Percentiles rank a stretch among this genome's conserved stretches.
Conservation (phyloP, 1,140 invertebrate genomes). For the Nephila pilipes region DNA sequence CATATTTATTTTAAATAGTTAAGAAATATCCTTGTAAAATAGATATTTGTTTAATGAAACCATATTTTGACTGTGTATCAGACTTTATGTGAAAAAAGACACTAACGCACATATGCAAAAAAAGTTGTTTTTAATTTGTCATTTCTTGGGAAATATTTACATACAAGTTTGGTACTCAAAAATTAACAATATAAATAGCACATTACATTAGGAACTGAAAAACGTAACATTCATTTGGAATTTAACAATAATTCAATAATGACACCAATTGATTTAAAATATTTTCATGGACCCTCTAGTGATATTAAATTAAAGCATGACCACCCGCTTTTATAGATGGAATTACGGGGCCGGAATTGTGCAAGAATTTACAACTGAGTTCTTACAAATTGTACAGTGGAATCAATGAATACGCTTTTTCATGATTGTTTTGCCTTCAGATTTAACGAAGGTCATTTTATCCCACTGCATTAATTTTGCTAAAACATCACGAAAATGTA, state of each 20-base stretch:
- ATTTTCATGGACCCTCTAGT: constrained; percentile 55
- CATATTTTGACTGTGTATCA: neutral
- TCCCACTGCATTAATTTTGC: constrained; percentile 23
- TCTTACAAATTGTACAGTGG: neutral
- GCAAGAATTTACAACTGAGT: constrained; percentile 7
- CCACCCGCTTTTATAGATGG: constrained; percentile 23
- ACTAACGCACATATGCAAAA: neutral
- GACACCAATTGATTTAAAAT: constrained; percentile 52
- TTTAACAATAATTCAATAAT: constrained; percentile 43
- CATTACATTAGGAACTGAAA: constrained; percentile 56
- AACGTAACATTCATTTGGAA: constrained; percentile 52
- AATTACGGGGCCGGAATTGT: constrained; percentile 20
- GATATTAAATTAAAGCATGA: constrained; percentile 37
- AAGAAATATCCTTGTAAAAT: too few relatives aligned
- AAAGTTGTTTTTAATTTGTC: constrained; percentile 53
- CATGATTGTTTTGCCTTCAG: neutral
- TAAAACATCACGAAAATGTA: constrained; percentile 49
- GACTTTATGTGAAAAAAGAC: neutral
- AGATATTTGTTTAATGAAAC: too few relatives aligned
- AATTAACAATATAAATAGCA: constrained; percentile 41
- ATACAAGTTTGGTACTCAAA: constrained; percentile 47
- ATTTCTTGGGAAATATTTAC: constrained; percentile 67
- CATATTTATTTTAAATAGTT: too few relatives aligned
- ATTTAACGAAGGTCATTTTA: neutral
- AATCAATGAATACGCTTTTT: neutral